Conservation (phyloP, 92 coral and sea anemone genomes). For the Bergia sp. region DNA sequence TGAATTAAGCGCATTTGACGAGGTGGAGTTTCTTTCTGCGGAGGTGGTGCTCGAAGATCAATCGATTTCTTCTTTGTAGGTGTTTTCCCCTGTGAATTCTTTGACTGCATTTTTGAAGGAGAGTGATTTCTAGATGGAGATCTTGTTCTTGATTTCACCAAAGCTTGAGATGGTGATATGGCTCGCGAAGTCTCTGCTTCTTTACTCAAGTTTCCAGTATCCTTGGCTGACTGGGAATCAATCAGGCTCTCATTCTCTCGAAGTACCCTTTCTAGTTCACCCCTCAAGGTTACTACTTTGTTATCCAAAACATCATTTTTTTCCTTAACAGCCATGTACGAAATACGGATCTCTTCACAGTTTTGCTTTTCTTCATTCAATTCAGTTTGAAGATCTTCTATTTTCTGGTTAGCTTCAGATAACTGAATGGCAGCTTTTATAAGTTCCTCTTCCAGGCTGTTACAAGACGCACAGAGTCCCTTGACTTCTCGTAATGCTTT, state of each 20-base stretch:
- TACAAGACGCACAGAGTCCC: conserved; percentile 63
- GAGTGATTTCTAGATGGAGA: conserved; percentile 31
- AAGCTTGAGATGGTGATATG: conserved; percentile 51
- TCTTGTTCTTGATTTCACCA: conserved; percentile 45
- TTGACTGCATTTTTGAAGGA: background rate
- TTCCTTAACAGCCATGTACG: conserved; percentile 71
- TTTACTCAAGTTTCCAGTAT: conserved; percentile 34
- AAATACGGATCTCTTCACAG: conserved; percentile 78
- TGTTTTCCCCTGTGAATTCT: conserved; percentile 12
- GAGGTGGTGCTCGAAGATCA: conserved; percentile 69
- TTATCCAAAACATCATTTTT: conserved; percentile 79
- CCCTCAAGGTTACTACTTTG: conserved; percentile 73
- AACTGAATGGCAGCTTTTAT: conserved; percentile 75
- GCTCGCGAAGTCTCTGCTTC: conserved; percentile 41
- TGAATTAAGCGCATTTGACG: conserved; percentile 75
- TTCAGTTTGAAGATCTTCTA: conserved; percentile 68
- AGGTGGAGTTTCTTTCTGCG: conserved; percentile 47
- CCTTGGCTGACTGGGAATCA: conserved; percentile 36
- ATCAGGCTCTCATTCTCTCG: conserved; percentile 62
- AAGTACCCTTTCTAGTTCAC: conserved; percentile 73
- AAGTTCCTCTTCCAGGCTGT: conserved; percentile 82
- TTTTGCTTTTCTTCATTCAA: conserved; percentile 70
- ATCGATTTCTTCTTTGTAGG: conserved; percentile 49
- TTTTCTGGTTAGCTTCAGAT: conserved; percentile 74
- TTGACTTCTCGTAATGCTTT: conserved; percentile 57